A percentile compares a stretch with the other conserved stretches of the same genome.
Evolutionary conservation across 2,113 vertebrate genomes (phyloP).

Genomic region (Planiliza haematocheilus): DNA sequence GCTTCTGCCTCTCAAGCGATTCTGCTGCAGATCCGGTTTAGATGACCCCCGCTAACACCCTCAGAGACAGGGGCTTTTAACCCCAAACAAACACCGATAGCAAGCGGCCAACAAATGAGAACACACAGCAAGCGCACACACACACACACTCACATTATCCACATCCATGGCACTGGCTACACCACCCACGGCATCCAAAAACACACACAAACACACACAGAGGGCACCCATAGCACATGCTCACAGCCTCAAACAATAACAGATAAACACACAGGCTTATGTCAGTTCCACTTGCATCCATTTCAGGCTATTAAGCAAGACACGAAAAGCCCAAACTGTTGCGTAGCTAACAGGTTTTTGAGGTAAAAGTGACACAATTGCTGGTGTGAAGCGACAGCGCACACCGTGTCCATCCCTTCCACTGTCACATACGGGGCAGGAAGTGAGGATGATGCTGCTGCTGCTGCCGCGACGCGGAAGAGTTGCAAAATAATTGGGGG

Average conservation of each 20-base stretch:
- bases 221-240: slow-evolving; percentile 39
- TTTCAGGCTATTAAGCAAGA: slow-evolving; percentile 60
- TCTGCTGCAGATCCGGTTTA: slow-evolving; percentile 77
- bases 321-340: slow-evolving; percentile 57
- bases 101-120: slow-evolving; percentile 57
- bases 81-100: slow-evolving; percentile 75
- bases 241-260: slow-evolving; percentile 47
- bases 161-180: slow-evolving; percentile 33
- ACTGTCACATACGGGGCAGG: slow-evolving; percentile 32
- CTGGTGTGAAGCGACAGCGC: slow-evolving; percentile 34
- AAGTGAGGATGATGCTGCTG: slow-evolving; percentile 29
- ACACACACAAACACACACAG: slow-evolving; percentile 23
- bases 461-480: neutral
- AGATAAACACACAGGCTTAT: slow-evolving; percentile 60
- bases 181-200: slow-evolving; percentile 42
- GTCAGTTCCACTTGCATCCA: slow-evolving; percentile 66
- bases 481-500: slow-evolving; percentile 1
- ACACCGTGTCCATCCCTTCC: slow-evolving; percentile 20
- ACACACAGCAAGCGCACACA: slow-evolving; percentile 47
- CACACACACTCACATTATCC: slow-evolving; percentile 30
- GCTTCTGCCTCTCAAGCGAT: slow-evolving; percentile 76
- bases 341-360: slow-evolving; percentile 64
- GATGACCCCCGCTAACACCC: slow-evolving; percentile 79
- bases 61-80: slow-evolving; percentile 73
- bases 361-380: slow-evolving; percentile 59